Evolutionary conservation across 1,140 invertebrate genomes (phyloP), one percentile per base, ranked within the genome.

Genomic region (Trigoniulus corallinus): DNA sequence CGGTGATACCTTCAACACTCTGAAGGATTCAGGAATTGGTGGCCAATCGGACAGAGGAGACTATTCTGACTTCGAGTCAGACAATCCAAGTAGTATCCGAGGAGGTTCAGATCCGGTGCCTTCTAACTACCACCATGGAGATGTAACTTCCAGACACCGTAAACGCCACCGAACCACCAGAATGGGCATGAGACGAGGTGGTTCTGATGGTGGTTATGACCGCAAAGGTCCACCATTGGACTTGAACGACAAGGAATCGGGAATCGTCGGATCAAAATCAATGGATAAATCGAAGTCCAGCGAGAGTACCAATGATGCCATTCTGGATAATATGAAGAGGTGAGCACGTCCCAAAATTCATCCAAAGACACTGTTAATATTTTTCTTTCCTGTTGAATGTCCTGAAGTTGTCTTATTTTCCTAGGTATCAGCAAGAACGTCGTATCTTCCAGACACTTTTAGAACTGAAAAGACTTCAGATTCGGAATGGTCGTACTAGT

Each of bases 371-470:
- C 37, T 39, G 37, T 39, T 39, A 39, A n/a, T n/a, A n/a, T n/a
- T n/a, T n/a, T n/a, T n/a, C n/a, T n/a, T n/a, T n/a, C n/a, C n/a
- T n/a, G n/a, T n/a, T n/a, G n/a, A n/a, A n/a, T n/a, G n/a, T n/a
- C n/a, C n/a, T n/a, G n/a, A n/a, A n/a, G n/a, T n/a, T n/a, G n/a
- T n/a, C n/a, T n/a, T n/a, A n/a, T n/a, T n/a, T n/a, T n/a, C n/a
- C n/a, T n/a, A 75, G 87, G 62, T 93, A 91, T 67, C 84, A 91
- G 55, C 72, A 89, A 57, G 91, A 96, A 64, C 72, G 88, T 50
- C 85, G 88, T 59, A 87, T 96, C 58, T 95, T 96, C 67, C 86
- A 94, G 60, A 86, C 95, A 63, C 68, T 96, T 48, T 75, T 94
- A 59, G 88, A 95, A 65, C 65, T 96, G 21, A 96, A 96, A 64